These are phyloP conservation scores for Labrus mixtus DNA, from an alignment of 2,113 vertebrate species.

Conservation along the genomic window DNA sequence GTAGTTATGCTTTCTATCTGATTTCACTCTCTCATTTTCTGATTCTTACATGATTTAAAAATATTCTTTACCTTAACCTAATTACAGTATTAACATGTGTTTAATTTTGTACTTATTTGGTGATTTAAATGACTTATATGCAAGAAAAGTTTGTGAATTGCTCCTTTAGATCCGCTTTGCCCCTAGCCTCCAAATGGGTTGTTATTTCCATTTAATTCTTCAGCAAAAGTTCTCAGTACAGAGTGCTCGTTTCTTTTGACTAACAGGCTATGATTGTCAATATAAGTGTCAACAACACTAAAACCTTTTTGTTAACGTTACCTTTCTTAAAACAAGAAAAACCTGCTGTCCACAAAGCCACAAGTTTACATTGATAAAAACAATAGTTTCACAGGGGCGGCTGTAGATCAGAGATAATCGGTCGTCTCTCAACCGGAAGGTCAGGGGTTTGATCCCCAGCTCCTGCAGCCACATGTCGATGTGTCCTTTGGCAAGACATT, in stretches of 20 bases:
- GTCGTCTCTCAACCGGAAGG: too few relatives aligned
- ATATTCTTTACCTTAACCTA: neutral
- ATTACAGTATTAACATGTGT: neutral
- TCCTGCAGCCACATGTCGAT: too few relatives aligned
- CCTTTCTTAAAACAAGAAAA: neutral
- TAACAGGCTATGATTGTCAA: too few relatives aligned
- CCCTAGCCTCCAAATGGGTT: too few relatives aligned
- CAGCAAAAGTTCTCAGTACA: neutral
- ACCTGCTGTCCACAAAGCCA: neutral
- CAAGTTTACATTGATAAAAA: neutral
- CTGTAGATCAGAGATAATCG: too few relatives aligned
- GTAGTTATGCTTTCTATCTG: neutral
- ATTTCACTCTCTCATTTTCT: neutral
- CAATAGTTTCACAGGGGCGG: neutral
- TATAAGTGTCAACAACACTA: too few relatives aligned
- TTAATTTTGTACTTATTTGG: neutral
- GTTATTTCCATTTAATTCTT: too few relatives aligned
- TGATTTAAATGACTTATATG: neutral
- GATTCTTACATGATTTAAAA: neutral
- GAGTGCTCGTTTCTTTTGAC: too few relatives aligned
- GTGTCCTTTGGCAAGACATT: too few relatives aligned
- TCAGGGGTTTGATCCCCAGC: too few relatives aligned
- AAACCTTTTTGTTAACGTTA: neutral
- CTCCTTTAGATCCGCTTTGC: neutral
- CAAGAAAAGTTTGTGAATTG: neutral